Percentiles rank a stretch among this genome's conserved stretches.
These are phyloP conservation scores for Natrix natrix DNA, from an alignment of 2,797 vertebrate genomes.

Conservation along the genomic window DNA sequence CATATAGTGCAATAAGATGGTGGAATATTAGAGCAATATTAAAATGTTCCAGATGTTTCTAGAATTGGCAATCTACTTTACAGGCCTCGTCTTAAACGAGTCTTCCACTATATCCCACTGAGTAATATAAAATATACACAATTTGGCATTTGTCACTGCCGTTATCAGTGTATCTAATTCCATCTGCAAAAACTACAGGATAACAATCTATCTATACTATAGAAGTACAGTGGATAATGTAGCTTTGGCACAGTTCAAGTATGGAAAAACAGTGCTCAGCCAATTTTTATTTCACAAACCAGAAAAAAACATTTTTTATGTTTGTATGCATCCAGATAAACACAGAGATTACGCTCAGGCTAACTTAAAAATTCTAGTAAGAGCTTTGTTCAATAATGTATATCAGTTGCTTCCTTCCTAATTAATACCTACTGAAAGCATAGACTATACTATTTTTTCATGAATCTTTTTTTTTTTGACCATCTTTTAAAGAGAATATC, in stretches of 20 bases:
- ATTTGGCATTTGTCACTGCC: background rate
- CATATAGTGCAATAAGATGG: background rate
- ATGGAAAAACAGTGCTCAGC: background rate
- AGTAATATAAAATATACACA: background rate
- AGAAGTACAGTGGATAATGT: background rate
- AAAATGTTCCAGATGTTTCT: background rate
- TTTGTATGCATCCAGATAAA: background rate
- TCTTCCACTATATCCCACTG: background rate
- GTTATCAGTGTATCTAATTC: background rate
- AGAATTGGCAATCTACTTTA: slow-evolving; percentile 2
- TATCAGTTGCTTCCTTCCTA: background rate
- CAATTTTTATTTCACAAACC: slow-evolving; percentile 5
- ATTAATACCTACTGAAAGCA: background rate
- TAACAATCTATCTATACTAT: background rate
- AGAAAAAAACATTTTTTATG: background rate
- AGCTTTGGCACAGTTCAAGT: background rate
- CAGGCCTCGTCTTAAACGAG: background rate
- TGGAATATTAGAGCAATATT: background rate
- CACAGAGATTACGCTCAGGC: background rate
- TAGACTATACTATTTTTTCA: background rate
- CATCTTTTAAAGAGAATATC: background rate
- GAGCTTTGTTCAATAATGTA: background rate
- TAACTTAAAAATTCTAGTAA: slow-evolving; percentile 19
- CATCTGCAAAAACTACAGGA: background rate
- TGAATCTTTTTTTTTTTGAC: background rate